A percentile compares a stretch with the other conserved stretches of the same genome.
Conservation (phyloP, 2,888 invertebrate species). For the Erynnis tages region DNA sequence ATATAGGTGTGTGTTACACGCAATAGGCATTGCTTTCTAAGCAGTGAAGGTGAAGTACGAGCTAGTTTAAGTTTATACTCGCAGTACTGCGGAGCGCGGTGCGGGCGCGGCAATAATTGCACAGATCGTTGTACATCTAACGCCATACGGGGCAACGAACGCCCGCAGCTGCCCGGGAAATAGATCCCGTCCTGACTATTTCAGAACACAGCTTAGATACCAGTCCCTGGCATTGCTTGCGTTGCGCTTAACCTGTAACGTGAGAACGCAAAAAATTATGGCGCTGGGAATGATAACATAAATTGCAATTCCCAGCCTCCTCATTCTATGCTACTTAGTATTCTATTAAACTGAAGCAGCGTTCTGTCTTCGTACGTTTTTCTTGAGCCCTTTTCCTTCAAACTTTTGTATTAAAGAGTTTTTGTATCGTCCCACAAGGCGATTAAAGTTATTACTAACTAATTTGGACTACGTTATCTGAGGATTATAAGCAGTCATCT, state of each 20-base stretch:
- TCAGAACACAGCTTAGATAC: slow-evolving; percentile 72
- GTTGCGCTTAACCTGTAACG: slow-evolving; percentile 59
- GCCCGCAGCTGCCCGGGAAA: slow-evolving; percentile 79
- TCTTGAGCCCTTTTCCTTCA: slow-evolving; percentile 8
- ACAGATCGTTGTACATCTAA: slow-evolving; percentile 79
- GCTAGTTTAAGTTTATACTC: slow-evolving; percentile 78
- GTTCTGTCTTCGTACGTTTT: slow-evolving; percentile 3
- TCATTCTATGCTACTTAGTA: slow-evolving; percentile 14
- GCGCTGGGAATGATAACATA: slow-evolving; percentile 34
- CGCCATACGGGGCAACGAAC: slow-evolving; percentile 76
- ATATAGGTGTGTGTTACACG: slow-evolving; percentile 54
- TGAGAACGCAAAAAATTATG: slow-evolving; percentile 46
- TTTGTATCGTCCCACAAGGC: background rate
- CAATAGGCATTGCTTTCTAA: slow-evolving; percentile 76
- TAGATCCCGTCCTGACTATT: slow-evolving; percentile 79
- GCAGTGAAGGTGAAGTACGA: slow-evolving; percentile 77
- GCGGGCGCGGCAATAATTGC: slow-evolving; percentile 53
- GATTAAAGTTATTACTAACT: background rate
- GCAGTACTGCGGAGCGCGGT: slow-evolving; percentile 53
- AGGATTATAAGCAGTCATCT: background rate
- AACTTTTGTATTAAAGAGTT: background rate
- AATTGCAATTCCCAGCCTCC: slow-evolving; percentile 32
- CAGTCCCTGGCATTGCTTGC: slow-evolving; percentile 50
- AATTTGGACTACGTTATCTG: no score
- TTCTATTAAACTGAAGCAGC: slow-evolving; percentile 23